Conservation (phyloP, 2,888 invertebrate species). For the Callosobruchus maculatus region DNA sequence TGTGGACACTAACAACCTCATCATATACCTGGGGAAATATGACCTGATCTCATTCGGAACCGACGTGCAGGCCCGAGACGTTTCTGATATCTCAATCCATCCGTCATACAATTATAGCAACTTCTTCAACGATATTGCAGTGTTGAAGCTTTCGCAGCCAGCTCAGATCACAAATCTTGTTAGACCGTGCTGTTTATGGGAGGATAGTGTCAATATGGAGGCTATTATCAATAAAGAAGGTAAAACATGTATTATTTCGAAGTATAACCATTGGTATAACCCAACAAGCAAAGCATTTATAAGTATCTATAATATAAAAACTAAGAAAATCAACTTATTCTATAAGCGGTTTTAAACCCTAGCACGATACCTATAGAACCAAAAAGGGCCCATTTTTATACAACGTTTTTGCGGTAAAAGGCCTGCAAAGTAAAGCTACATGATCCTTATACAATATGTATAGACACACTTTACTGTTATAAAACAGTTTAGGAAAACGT, state of each 20-base stretch:
- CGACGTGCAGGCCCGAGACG: conserved; percentile 43
- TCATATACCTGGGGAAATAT: conserved; percentile 45
- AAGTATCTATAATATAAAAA: too few species aligned
- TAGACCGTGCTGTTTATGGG: conserved; percentile 44
- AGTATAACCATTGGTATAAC: neutral
- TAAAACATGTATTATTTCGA: conserved; percentile 8
- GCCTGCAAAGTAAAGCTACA: too few species aligned
- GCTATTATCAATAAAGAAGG: conserved; percentile 32
- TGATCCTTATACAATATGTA: too few species aligned
- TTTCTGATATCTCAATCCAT: conserved; percentile 38
- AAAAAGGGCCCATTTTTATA: too few species aligned
- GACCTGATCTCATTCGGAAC: conserved; percentile 44
- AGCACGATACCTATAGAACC: too few species aligned
- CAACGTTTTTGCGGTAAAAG: too few species aligned
- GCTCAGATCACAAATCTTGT: conserved; percentile 42
- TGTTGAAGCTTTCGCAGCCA: conserved; percentile 35
- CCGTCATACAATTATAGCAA: conserved; percentile 38
- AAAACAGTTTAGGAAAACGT: too few species aligned
- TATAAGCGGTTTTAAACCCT: too few species aligned
- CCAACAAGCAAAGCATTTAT: too few species aligned
- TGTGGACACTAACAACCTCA: conserved; percentile 37
- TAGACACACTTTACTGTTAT: too few species aligned
- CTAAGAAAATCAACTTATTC: too few species aligned
- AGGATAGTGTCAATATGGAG: conserved; percentile 27
- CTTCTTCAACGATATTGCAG: conserved; percentile 41